Conservation (phyloP, 2,113 vertebrate species). For the Leptosomus discolor region DNA sequence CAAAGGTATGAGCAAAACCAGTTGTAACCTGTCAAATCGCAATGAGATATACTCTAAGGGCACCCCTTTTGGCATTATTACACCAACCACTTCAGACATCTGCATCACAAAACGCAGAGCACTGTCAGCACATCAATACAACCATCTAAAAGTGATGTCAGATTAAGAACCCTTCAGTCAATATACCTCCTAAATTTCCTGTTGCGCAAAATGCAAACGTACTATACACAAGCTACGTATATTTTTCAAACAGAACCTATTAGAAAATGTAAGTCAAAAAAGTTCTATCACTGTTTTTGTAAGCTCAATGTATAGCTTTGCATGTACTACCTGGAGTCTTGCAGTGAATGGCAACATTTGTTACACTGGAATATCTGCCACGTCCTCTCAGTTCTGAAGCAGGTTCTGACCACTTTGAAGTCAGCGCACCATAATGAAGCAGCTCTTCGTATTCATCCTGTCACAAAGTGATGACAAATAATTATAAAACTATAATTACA, state of each 20-base stretch:
- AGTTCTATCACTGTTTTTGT: not conserved
- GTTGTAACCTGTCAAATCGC: not conserved
- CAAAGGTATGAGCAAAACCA: not conserved
- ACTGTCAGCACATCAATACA: not conserved
- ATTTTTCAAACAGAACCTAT: not conserved
- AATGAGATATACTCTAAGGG: not conserved
- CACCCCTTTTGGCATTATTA: not conserved
- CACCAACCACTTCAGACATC: not conserved
- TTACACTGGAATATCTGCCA: slow-evolving; percentile 22
- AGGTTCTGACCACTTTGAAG: slow-evolving; percentile 54
- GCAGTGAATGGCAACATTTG: slow-evolving; percentile 40
- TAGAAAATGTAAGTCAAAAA: not conserved
- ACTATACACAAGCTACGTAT: accelerated
- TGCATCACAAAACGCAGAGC: not conserved
- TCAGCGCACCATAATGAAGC: slow-evolving; percentile 81
- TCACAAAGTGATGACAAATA: slow-evolving; percentile 8
- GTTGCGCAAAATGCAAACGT: not conserved
- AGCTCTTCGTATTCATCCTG: slow-evolving; percentile 94
- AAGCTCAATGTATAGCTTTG: not conserved
- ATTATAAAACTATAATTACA: not conserved
- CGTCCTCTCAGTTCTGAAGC: slow-evolving; percentile 47
- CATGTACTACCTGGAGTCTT: slow-evolving; percentile 64
- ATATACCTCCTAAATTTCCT: not conserved
- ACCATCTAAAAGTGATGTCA: not conserved
- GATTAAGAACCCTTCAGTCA: not conserved